phyloP scores from a whole-genome alignment of 2,113 vertebrate species.

The Rhabdornis inornatus region DNA sequence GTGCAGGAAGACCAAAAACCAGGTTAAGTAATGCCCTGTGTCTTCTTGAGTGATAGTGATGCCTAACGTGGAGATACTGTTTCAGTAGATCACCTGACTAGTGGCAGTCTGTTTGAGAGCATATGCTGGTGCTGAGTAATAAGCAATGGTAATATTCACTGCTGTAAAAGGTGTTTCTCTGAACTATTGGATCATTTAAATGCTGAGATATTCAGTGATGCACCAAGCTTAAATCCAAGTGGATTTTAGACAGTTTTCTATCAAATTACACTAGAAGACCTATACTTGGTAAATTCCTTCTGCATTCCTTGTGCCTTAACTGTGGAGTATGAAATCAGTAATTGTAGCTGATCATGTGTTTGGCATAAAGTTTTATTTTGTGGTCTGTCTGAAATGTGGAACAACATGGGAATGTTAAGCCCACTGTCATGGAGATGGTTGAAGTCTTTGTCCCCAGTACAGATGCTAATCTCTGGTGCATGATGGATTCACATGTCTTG shows the following conservation, averaged over 20 bases:
- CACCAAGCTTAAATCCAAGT: not conserved
- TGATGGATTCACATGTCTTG: not conserved
- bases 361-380: not conserved
- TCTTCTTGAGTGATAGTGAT: not conserved
- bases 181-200: not conserved
- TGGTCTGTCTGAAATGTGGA: not conserved
- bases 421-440: accelerated
- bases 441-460: not conserved
- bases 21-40: not conserved
- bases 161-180: not conserved
- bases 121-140: not conserved
- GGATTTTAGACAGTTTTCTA: not conserved
- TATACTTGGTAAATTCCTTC: not conserved
- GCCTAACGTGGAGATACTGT: not conserved
- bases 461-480: not conserved
- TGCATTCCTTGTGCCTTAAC: not conserved
- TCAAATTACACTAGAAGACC: not conserved
- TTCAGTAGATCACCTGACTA: not conserved
- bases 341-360: not conserved
- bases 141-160: not conserved
- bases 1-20: not conserved
- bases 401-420: not conserved
- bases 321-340: not conserved
- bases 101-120: not conserved
- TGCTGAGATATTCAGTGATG: not conserved